phyloP scores from a whole-genome alignment of 2,888 invertebrate species.

The Luperina nickerlii region DNA sequence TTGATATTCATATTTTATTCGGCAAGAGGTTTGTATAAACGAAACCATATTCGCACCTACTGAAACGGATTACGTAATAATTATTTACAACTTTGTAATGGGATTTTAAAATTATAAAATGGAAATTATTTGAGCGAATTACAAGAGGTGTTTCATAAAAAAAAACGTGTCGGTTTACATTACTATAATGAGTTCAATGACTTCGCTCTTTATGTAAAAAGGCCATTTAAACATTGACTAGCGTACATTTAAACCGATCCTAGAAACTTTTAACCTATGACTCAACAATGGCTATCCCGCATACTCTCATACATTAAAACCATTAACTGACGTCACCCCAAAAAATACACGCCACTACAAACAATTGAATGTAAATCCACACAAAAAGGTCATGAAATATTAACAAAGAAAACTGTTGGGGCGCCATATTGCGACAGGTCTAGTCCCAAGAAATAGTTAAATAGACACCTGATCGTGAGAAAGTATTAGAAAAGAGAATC shows the following conservation, averaged over 20 bases:
- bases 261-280: slow-evolving; percentile 40
- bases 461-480: slow-evolving; percentile 86
- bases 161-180: slow-evolving; percentile 36
- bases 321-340: slow-evolving; percentile 62
- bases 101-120: slow-evolving; percentile 14
- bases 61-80: slow-evolving; percentile 29
- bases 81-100: slow-evolving; percentile 11
- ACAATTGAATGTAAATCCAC: slow-evolving; percentile 68
- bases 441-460: slow-evolving; percentile 74
- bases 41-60: slow-evolving; percentile 24
- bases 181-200: slow-evolving; percentile 59
- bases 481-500: slow-evolving; percentile 70
- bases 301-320: slow-evolving; percentile 57
- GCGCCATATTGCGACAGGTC: slow-evolving; percentile 79
- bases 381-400: slow-evolving; percentile 71
- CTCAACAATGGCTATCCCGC: slow-evolving; percentile 47
- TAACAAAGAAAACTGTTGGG: slow-evolving; percentile 80
- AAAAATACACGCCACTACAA: slow-evolving; percentile 63
- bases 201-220: slow-evolving; percentile 40
- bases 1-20: slow-evolving; percentile 19
- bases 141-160: slow-evolving; percentile 18
- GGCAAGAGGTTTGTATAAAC: slow-evolving; percentile 29
- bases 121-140: slow-evolving; percentile 24
- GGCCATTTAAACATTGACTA: slow-evolving; percentile 45
- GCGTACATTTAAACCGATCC: slow-evolving; percentile 55